phyloP scores from a whole-genome alignment of 2,888 invertebrate genomes.

The Agriopis aurantiaria region DNA sequence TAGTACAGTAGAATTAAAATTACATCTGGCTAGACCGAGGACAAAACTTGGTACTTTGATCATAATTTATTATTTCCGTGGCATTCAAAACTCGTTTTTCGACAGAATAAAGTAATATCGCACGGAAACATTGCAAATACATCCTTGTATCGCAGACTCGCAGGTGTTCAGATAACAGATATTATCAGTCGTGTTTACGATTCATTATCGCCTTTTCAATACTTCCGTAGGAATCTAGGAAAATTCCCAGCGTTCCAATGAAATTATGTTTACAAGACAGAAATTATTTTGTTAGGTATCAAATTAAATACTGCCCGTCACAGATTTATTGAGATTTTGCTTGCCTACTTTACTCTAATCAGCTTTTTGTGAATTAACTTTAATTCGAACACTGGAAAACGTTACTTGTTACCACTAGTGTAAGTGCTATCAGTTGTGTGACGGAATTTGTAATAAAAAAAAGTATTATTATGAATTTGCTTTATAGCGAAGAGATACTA shows the following conservation, averaged over 20 bases:
- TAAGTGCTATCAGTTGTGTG: conserved; percentile 79
- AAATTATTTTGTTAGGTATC: not conserved
- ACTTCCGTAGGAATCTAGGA: conserved; percentile 4
- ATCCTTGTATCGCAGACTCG: conserved; percentile 1
- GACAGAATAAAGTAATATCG: conserved; percentile 1
- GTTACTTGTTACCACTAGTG: conserved; percentile 85
- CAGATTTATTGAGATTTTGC: conserved; percentile 18
- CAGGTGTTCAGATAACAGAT: conserved; percentile 27
- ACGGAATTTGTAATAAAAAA: conserved; percentile 57
- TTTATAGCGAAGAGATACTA: conserved; percentile 61
- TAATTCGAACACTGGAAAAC: conserved; percentile 65
- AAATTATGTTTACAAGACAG: not conserved
- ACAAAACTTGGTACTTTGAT: conserved; percentile 25
- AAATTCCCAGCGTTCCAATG: conserved; percentile 3
- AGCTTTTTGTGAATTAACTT: conserved; percentile 7
- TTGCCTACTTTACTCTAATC: conserved; percentile 15
- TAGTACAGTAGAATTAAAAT: conserved; percentile 34
- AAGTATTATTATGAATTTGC: conserved; percentile 58
- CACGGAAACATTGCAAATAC: conserved; percentile 23
- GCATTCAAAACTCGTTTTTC: conserved; percentile 23
- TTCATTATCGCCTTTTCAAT: conserved; percentile 14
- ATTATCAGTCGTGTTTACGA: conserved; percentile 23
- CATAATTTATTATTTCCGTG: conserved; percentile 34
- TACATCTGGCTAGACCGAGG: conserved; percentile 22
- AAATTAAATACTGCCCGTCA: conserved; percentile 5